Evolutionary conservation across 1,140 invertebrate genomes (phyloP), one percentile per base, ranked within the genome.

Genomic region (Caenorhabditis latens): DNA sequence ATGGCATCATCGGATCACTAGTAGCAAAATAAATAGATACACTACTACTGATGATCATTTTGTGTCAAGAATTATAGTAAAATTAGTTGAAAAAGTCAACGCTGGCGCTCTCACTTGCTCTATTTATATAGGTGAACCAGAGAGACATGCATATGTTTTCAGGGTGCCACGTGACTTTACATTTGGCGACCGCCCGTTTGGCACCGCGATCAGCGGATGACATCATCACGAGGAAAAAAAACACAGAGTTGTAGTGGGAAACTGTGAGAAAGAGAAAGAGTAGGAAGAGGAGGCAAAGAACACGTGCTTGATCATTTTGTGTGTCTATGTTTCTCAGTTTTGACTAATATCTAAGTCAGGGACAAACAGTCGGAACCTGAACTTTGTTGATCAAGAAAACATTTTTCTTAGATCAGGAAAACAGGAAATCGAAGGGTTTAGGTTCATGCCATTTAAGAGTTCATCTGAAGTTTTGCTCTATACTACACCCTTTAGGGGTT

Each of bases 201-300:
- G 46, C 71, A 79, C 71, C 71, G 46, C 65, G 65, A 46, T 71
- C 65, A 71, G 16, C 40, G n/a, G 71, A 50, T 79, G 71, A 50
- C 71, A 79, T 79, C 71, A 79, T 79, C 71, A 79, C 71, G 71
- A 79, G 71, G 67, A 50, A 50, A 79, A 79, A 50, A 43, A 46
- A 21, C 32, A 50, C 4, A 53, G 16, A 79, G 46, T 79, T 79
- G 71, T 79, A 79, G 71, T 79, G 71, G 19, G 71, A 42, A 79
- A 50, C 71, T 79, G 43, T 79, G 71, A 50, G 46, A 43, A 6
- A 14, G 9, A 71, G 65, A 71, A 46, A 32, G 32, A 32, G 32
- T 32, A 32, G 32, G 32, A 32, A 32, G 32, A 32, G 40, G 71
- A 46, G 65, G 42, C 4, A 71, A 71, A 46, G 71, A 79, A 79